Base-by-base conservation (phyloP, 2,888 invertebrate genomes). In the Dryomyza anilis region DNA sequence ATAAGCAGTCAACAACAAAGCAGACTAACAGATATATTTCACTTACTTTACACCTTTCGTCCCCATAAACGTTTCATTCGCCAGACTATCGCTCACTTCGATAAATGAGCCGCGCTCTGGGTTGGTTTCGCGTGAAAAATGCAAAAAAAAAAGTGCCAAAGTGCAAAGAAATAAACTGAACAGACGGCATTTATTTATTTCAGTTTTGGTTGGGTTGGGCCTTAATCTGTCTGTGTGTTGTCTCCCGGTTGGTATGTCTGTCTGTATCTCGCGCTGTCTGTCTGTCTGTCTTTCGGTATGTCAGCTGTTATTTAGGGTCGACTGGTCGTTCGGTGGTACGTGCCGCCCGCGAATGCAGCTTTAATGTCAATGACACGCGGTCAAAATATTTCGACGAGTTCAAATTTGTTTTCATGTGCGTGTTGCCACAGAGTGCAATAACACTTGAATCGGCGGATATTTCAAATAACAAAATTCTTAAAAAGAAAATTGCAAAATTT, bases 41-140 rank as follows among this genome's bases (percentile, higher is more conserved):
- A 43, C 19, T 43, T 43, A 19, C n/a, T n/a, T n/a, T n/a, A 43
- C n/a, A 43, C 16, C 5, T 7, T 43, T 16, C 43, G 16, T 16
- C n/a, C 7, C 43, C n/a, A 10, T 23, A 50, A 2, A 14, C n/a
- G n/a, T 23, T 7, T 25, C 50, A 23, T 25, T 14, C 50, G 16
- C 27, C 50, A 25, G 4, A 12, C 6, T 10, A 14, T 5, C 50
- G 19, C 21, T 30, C 19, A 29, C 23, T 36, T 21, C n/a, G 55
- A 55, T 23, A 55, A 36, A 55, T 55, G 55, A 52, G 33, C 33
- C 14, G 19, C 19, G 36, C 19, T 55, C 12, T 21, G 33, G 55
- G 39, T 21, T 36, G 55, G 36, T 36, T 55, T 55, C 55, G 39
- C 55, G 55, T 39, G 55, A 55, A 55, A 55, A 55, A 36, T 23